These are phyloP conservation scores for Sebastiscus albofasciatus DNA, from an alignment of 2,797 vertebrate species.

Conservation along the genomic window DNA sequence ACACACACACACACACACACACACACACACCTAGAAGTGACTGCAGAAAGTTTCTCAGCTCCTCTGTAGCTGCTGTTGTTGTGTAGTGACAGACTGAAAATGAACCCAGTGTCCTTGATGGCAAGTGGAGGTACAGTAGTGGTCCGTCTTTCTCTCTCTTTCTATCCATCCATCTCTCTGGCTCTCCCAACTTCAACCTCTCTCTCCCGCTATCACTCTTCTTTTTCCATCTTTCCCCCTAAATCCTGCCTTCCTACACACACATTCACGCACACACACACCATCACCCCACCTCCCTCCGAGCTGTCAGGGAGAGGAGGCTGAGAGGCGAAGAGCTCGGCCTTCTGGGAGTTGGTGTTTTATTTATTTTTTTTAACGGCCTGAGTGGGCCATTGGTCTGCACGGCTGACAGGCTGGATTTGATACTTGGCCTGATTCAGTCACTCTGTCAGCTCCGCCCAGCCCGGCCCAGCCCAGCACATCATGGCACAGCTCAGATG, in stretches of 20 bases:
- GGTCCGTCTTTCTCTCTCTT: not conserved
- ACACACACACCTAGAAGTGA: not conserved
- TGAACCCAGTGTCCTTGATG: conserved; percentile 23
- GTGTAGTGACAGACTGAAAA: not conserved
- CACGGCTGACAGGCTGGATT: conserved; percentile 69
- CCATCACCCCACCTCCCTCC: conserved; percentile 29
- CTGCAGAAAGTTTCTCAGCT: not conserved
- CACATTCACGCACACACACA: conserved; percentile 16
- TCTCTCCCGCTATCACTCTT: conserved; percentile 13
- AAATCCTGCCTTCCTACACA: not conserved
- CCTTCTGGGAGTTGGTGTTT: conserved; percentile 75
- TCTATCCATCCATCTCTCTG: not conserved
- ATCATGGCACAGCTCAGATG: conserved; percentile 45
- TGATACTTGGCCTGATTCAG: conserved; percentile 83
- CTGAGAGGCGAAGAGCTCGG: conserved; percentile 49
- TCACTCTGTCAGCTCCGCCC: conserved; percentile 65
- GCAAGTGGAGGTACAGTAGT: conserved; percentile 6
- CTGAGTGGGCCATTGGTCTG: conserved; percentile 66
- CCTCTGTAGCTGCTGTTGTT: not conserved
- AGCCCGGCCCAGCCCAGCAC: conserved; percentile 26
- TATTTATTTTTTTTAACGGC: conserved; percentile 42
- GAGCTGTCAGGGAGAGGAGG: conserved; percentile 62
- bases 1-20: not conserved
- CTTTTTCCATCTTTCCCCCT: not conserved
- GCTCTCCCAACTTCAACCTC: conserved; percentile 7